Conservation (phyloP, 2,113 vertebrate genomes). For the Paramormyrops kingsleyae region DNA sequence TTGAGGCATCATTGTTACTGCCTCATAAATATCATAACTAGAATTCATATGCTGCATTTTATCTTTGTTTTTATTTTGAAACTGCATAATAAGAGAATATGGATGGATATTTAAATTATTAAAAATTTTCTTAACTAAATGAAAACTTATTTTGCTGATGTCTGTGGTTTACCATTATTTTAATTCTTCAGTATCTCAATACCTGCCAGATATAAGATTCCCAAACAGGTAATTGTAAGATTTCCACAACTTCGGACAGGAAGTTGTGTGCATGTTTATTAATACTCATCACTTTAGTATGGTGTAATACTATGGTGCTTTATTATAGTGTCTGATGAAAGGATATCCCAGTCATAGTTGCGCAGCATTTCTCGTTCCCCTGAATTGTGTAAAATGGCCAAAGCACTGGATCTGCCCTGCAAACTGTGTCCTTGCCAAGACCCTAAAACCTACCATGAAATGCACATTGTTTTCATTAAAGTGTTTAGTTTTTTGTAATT, state of each 20-base stretch:
- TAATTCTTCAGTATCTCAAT: not conserved
- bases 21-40: not conserved
- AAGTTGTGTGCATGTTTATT: not conserved
- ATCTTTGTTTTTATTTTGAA: not conserved
- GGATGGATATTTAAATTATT: too few relatives aligned
- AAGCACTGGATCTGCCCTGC: not conserved
- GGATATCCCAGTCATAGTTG: not conserved
- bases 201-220: not conserved
- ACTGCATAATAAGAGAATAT: not conserved
- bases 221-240: not conserved
- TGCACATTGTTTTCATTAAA: not conserved
- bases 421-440: not conserved
- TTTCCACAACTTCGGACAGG: not conserved
- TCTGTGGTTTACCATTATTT: not conserved
- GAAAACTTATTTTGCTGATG: too few relatives aligned
- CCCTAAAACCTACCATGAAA: not conserved
- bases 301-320: not conserved
- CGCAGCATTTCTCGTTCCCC: not conserved
- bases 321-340: not conserved
- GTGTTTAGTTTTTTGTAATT: not conserved
- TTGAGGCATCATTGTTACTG: not conserved
- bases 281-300: not conserved
- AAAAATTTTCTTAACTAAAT: too few relatives aligned
- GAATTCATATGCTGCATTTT: not conserved
- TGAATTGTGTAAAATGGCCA: not conserved